Evolutionary conservation across 30 jellyfish, hydroid and myxozoan species (phyloP).

Genomic region (Nemopilema nomurai): DNA sequence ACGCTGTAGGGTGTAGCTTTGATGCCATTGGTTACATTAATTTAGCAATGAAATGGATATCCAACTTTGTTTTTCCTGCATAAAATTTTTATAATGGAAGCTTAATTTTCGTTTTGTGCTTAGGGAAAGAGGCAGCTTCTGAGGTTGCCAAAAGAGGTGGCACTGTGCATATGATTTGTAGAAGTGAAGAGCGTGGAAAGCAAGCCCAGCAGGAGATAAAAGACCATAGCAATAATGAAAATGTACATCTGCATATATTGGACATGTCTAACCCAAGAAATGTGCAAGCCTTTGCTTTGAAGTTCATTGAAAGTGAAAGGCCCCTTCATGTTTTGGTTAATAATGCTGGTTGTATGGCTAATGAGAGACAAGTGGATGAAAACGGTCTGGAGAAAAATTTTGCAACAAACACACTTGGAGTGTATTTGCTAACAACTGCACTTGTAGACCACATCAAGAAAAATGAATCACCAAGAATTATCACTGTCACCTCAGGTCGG

Average conservation of each 20-base stretch:
- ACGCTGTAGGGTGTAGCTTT: no score
- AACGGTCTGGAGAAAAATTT: conserved; percentile 75
- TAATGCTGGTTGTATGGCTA: conserved; percentile 85
- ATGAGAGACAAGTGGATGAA: conserved; percentile 41
- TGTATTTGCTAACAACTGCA: conserved; percentile 71
- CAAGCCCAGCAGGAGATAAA: conserved; percentile 71
- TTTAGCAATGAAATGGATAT: no score
- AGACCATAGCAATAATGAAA: conserved; percentile 39
- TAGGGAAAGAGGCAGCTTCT: conserved; percentile 74
- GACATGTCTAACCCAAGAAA: conserved; percentile 71
- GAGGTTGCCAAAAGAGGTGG: conserved; percentile 79
- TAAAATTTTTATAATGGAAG: no score
- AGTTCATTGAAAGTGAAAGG: conserved; percentile 38
- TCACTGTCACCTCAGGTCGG: conserved; percentile 81
- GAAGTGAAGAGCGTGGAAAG: conserved; percentile 69
- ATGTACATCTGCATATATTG: conserved; percentile 67
- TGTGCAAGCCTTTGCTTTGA: conserved; percentile 62
- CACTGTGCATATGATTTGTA: conserved; percentile 80
- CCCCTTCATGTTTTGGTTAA: conserved; percentile 78
- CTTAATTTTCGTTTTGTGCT: no score
- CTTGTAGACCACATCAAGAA: conserved; percentile 63
- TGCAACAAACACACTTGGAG: conserved; percentile 79
- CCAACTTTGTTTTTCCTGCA: background rate
- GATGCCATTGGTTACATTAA: no score
- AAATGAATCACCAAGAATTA: conserved; percentile 74